These are phyloP conservation scores for Spea multiplicata DNA, from an alignment of 2,113 vertebrate species.

Conservation along the genomic window DNA sequence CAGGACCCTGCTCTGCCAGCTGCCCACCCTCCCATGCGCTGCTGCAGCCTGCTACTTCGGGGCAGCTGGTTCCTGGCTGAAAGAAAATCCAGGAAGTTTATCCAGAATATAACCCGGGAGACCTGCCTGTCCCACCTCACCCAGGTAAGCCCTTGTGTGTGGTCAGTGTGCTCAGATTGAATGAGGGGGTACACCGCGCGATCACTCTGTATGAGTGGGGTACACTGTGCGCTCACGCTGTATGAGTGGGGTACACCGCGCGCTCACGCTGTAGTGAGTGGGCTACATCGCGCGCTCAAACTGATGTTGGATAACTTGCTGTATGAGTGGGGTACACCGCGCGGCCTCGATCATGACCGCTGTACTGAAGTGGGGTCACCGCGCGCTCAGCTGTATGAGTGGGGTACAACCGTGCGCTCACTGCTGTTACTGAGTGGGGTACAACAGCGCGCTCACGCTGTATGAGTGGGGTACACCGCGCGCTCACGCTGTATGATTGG, in stretches of 20 bases:
- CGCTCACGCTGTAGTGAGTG: too few relatives aligned
- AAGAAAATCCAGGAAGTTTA: slow-evolving; percentile 18
- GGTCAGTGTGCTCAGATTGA: neutral
- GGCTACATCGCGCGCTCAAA: neutral
- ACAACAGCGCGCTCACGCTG: neutral
- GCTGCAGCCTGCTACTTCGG: slow-evolving; percentile 2
- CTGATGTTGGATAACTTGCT: too few relatives aligned
- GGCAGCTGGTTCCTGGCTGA: neutral
- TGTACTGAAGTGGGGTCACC: too few relatives aligned
- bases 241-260: too few relatives aligned
- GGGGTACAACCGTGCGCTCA: too few relatives aligned
- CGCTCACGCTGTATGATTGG: neutral
- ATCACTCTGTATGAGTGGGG: too few relatives aligned
- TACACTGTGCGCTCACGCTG: too few relatives aligned
- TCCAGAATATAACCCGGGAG: neutral
- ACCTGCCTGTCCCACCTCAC: neutral
- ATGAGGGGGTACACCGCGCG: too few relatives aligned
- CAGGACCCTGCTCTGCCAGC: slow-evolving; percentile 2
- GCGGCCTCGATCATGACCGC: too few relatives aligned
- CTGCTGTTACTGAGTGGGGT: neutral
- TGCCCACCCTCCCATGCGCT: slow-evolving; percentile 16
- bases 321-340: neutral
- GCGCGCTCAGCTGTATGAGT: too few relatives aligned
- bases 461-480: neutral
- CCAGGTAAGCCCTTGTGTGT: neutral